Percentiles rank a stretch among this genome's conserved stretches.
Conservation (phyloP, 2,888 invertebrate genomes). For the Steinernema carpocapsae region DNA sequence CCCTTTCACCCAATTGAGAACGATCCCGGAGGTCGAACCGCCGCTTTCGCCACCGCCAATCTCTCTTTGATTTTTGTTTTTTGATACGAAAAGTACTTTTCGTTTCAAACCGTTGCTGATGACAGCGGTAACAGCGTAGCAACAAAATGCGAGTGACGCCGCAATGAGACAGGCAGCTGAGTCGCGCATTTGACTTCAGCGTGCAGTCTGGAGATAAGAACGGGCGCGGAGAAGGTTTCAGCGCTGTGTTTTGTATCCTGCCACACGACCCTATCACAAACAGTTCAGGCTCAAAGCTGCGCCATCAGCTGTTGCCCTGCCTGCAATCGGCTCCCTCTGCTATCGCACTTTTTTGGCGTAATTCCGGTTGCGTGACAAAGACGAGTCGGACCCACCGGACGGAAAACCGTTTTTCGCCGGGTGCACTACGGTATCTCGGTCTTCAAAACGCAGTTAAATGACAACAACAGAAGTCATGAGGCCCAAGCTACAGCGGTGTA, state of each 20-base stretch:
- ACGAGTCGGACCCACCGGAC: background rate
- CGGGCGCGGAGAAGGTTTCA: background rate
- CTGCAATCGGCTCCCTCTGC: no score
- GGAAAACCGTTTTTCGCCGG: background rate
- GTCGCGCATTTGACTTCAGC: background rate
- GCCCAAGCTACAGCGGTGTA: background rate
- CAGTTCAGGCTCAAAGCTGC: no score
- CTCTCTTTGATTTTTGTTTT: background rate
- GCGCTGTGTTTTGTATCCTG: background rate
- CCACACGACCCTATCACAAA: no score
- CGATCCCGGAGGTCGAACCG: no score
- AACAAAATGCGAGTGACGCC: no score
- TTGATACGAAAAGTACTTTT: constrained; percentile 8
- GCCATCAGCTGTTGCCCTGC: no score
- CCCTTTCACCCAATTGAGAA: no score
- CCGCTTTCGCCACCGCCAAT: no score
- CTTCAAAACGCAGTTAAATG: background rate
- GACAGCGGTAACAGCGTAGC: background rate
- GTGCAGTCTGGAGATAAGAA: background rate
- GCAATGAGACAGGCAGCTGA: constrained; percentile 14
- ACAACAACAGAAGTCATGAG: constrained; percentile 24
- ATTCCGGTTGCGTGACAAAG: no score
- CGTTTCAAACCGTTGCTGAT: background rate
- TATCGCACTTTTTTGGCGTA: no score
- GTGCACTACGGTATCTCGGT: background rate